phyloP scores from a whole-genome alignment of 2,888 invertebrate species.

The Rotaria socialis region DNA sequence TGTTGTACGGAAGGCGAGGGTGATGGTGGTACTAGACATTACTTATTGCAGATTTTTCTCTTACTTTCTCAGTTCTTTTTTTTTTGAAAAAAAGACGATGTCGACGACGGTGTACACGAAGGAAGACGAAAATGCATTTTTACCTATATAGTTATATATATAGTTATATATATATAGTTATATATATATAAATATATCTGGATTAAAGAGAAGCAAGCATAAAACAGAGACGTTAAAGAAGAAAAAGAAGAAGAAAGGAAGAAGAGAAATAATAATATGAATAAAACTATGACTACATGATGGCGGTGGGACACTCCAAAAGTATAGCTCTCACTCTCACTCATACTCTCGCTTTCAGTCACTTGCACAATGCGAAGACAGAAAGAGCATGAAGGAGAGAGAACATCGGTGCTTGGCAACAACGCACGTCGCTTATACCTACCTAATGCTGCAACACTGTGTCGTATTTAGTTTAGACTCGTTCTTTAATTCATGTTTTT shows the following conservation, averaged over 20 bases:
- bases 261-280: constrained; percentile 32
- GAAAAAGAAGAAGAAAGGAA: constrained; percentile 17
- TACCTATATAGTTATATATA: not conserved
- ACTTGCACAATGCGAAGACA: not conserved
- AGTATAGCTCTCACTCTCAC: constrained; percentile 27
- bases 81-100: not conserved
- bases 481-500: not conserved
- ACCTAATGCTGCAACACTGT: not conserved
- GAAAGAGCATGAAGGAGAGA: not conserved
- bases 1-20: constrained; percentile 17
- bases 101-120: not conserved
- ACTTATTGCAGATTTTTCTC: constrained; percentile 13
- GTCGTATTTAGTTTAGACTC: constrained; percentile 3
- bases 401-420: constrained; percentile 32
- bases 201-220: constrained; percentile 23
- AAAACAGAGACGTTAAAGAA: constrained; percentile 21
- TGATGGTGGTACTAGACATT: constrained; percentile 12
- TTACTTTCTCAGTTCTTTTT: not conserved
- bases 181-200: constrained; percentile 23
- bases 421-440: not conserved
- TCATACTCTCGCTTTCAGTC: constrained; percentile 29
- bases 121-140: constrained; percentile 14
- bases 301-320: constrained; percentile 21
- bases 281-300: constrained; percentile 31
- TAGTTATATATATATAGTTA: not conserved